These are phyloP conservation scores for Pseudococcus longispinus DNA, from an alignment of 2,888 invertebrate species.

Conservation along the genomic window DNA sequence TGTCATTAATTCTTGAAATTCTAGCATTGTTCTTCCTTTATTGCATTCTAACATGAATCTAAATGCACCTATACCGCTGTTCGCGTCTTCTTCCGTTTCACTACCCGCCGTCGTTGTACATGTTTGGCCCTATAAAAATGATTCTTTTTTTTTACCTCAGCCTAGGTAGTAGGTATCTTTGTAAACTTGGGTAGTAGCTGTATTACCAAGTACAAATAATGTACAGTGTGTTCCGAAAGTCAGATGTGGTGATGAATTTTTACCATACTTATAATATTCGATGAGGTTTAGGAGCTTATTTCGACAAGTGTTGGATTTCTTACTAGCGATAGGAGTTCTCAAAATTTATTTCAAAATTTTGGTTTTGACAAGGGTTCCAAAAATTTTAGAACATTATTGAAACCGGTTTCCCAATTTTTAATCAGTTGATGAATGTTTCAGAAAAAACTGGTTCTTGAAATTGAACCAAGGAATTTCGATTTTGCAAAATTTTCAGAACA, in stretches of 20 bases:
- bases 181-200: background rate
- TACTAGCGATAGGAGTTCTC: no score
- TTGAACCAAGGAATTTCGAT: no score
- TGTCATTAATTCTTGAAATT: constrained; percentile 97
- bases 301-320: background rate
- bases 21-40: constrained; percentile 85
- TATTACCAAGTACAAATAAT: background rate
- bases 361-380: background rate
- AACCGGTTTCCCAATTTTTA: background rate
- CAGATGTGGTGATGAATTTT: background rate
- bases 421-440: no score
- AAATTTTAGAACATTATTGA: background rate
- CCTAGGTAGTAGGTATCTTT: background rate
- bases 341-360: background rate
- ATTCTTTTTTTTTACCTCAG: background rate
- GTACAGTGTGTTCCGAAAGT: background rate
- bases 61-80: constrained; percentile 79
- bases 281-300: background rate
- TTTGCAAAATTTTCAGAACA: no score
- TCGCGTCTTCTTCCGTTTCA: constrained; percentile 67
- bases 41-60: constrained; percentile 73
- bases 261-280: no score
- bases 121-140: constrained; percentile 61
- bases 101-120: constrained; percentile 51
- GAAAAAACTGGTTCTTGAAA: no score